Evolutionary conservation across 2,113 vertebrate genomes (phyloP).

Genomic region (Donacobius atricapilla): DNA sequence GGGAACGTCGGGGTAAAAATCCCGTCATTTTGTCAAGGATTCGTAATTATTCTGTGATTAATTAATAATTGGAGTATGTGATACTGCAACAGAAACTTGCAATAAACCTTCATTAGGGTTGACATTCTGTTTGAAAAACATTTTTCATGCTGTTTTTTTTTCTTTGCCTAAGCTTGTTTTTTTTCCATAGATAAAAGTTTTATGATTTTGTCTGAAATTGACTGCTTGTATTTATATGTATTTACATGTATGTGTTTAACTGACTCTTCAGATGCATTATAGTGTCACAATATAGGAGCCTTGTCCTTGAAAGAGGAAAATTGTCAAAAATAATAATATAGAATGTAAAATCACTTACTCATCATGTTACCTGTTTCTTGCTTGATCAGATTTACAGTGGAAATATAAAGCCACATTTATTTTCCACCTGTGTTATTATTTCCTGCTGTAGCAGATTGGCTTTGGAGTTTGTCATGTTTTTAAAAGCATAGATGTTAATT

Average conservation of each 20-base stretch:
- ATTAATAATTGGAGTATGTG: background rate
- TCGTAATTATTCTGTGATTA: background rate
- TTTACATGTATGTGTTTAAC: background rate
- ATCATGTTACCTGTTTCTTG: background rate
- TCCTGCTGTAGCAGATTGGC: background rate
- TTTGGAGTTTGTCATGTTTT: background rate
- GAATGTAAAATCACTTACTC: background rate
- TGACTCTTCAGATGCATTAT: background rate
- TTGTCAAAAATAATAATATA: background rate
- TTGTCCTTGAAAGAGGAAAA: background rate
- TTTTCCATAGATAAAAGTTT: background rate
- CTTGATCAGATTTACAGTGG: background rate
- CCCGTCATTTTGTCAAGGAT: no score
- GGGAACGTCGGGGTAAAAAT: no score
- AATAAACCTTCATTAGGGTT: background rate
- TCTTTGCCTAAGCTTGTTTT: background rate
- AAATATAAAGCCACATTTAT: background rate
- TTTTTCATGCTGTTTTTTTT: background rate
- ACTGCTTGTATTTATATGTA: background rate
- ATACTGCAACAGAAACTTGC: background rate
- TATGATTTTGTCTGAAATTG: background rate
- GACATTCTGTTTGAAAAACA: background rate
- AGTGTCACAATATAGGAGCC: background rate
- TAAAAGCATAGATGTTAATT: background rate
- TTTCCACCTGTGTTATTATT: background rate